Evolutionary conservation across 2,797 vertebrate species (phyloP), one percentile per base, ranked within the genome.

Genomic region (Champsocephalus esox): DNA sequence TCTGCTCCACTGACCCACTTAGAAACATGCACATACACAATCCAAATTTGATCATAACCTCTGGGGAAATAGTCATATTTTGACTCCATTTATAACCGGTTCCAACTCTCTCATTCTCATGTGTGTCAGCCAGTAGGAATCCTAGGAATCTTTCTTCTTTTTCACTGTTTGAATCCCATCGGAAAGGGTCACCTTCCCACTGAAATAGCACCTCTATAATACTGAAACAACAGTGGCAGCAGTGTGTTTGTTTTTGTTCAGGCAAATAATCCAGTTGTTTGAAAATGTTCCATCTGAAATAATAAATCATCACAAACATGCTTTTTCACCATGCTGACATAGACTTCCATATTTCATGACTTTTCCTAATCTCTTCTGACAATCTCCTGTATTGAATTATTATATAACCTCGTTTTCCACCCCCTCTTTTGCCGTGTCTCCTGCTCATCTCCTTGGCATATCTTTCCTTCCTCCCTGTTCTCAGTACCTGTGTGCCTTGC

Each of bases 1-100:
- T 77, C 80, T 93, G 89, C 85, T 89, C 91, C 79, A 92, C 89
- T 94, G 90, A 94, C 92, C 93, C 91, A 93, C 81, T 92, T 92
- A 78, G 48, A 80, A 38, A 66, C 77, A 68, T 28, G 60, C 77
- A 83, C 73, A 79, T 73, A 77, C 58, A 75, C 77, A 77, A 59
- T 87, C 89, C 63, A 88, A 80, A 88, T 85, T 69, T 78, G 78
- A 82, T 85, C 77, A 66, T 41, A 70, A 77, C 70, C 85, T 83
- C 80, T 21, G 0, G 85, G 84, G 80, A 87, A 80, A 83, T 87
- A 61, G 52, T 82, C 76, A 89, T 81, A 68, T 80, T 84, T 81
- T 60, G 21, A 71, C 65, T 70, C 51, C 50, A 9, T 69, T 83
- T 81, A 71, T 75, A 86, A 66, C 73, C n/a, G 58, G 24, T 81